phyloP scores from a whole-genome alignment of 1,140 invertebrate genomes.

The Drosophila pseudoobscura region DNA sequence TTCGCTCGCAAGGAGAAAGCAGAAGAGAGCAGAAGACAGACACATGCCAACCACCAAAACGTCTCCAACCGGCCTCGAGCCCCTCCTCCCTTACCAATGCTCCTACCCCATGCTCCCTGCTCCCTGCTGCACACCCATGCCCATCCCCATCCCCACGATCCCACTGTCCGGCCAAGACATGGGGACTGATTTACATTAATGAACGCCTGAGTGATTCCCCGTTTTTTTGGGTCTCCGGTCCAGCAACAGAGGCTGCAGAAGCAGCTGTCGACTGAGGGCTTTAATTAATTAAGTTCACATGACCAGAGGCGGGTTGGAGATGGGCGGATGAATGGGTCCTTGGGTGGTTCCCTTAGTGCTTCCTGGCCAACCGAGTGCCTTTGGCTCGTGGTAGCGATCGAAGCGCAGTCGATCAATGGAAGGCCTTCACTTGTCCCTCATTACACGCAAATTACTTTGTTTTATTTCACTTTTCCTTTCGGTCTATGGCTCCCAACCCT shows the following conservation, averaged over 20 bases:
- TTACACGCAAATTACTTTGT: conserved; percentile 65
- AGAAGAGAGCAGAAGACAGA: conserved; percentile 10
- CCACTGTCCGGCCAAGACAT: conserved; percentile 55
- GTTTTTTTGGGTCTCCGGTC: conserved; percentile 57
- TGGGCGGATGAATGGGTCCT: background rate
- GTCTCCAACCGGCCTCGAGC: background rate
- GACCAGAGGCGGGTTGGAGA: conserved; percentile 41
- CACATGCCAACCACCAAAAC: conserved; percentile 22
- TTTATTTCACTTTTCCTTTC: conserved; percentile 55
- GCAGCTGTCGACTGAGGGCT: conserved; percentile 73
- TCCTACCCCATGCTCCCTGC: background rate
- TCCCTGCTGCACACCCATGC: no score
- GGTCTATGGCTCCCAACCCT: background rate
- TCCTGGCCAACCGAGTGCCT: no score
- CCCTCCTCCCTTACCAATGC: background rate
- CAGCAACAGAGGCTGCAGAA: conserved; percentile 23
- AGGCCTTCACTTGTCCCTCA: conserved; percentile 49
- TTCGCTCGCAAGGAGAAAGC: background rate
- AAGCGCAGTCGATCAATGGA: conserved; percentile 65
- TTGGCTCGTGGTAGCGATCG: conserved; percentile 28
- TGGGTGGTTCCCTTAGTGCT: background rate
- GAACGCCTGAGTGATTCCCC: conserved; percentile 75
- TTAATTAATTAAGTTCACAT: conserved; percentile 82
- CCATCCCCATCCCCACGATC: conserved; percentile 6
- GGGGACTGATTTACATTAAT: conserved; percentile 79